Conservation (phyloP, 2,113 vertebrate genomes). For the Pollimyrus isidori region DNA sequence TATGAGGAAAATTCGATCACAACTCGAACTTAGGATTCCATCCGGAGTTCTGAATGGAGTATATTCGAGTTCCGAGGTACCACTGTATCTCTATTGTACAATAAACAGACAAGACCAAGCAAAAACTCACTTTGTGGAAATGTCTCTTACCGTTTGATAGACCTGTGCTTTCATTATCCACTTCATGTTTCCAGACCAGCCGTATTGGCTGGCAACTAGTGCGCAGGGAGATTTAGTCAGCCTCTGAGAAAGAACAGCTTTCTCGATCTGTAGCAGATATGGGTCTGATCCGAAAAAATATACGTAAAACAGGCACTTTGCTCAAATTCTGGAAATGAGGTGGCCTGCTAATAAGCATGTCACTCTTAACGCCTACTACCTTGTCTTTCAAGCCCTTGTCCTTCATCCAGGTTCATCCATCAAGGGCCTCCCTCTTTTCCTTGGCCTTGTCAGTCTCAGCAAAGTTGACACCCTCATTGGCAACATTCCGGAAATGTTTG, state of each 20-base stretch:
- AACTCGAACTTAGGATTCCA: too few relatives aligned
- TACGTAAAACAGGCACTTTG: not conserved
- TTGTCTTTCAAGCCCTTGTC: conserved; percentile 92
- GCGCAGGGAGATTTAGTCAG: conserved; percentile 89
- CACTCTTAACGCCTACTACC: conserved; percentile 47
- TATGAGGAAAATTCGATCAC: too few relatives aligned
- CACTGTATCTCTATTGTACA: not conserved
- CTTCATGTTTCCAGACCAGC: conserved; percentile 99
- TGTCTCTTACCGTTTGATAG: conserved; percentile 96
- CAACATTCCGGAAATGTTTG: conserved; percentile 96
- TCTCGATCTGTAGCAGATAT: conserved; percentile 80
- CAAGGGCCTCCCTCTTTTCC: conserved; percentile 78
- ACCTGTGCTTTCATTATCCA: conserved; percentile 98
- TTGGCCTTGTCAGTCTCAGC: conserved; percentile 92
- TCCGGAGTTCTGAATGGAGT: too few relatives aligned
- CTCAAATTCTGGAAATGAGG: not conserved
- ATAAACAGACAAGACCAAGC: not conserved
- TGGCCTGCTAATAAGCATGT: not conserved
- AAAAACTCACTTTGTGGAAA: conserved; percentile 82
- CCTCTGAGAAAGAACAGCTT: conserved; percentile 88
- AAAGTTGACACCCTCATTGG: conserved; percentile 93
- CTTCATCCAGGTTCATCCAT: conserved; percentile 98
- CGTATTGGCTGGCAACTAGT: conserved; percentile 93
- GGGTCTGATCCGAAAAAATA: not conserved
- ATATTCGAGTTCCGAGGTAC: too few relatives aligned